Evolutionary conservation across 2,888 invertebrate genomes (phyloP), one percentile per base, ranked within the genome.

Genomic region (Gastracanthus pulcherrimus): DNA sequence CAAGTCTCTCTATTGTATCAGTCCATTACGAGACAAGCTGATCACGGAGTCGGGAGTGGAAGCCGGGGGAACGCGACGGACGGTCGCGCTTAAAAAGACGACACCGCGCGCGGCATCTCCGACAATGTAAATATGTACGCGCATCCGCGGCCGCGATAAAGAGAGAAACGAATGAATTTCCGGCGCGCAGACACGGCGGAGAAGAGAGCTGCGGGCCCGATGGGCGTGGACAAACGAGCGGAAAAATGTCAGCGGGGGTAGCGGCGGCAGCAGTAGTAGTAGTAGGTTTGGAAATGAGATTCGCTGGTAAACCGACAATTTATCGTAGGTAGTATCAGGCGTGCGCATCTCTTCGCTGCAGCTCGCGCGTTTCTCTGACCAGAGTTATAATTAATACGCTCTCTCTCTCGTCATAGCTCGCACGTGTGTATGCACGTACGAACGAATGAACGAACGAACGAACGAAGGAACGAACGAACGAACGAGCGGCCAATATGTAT

Each of bases 231-330:
- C 87, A 88, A 88, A 88, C 88, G 88, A 86, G 87, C 85, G 87
- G 86, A 89, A 89, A 89, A 89, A 88, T 87, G 86, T 85, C 84
- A 86, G 86, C 60, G 36, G 69, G 69, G 45, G 45, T 16, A 45
- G 60, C 48, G 67, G 34, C 34, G 66, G 75, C 29, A 58, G 48
- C 51, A 66, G 77, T 31, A 60, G 55, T 16, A 41, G 58, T 48
- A 62, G 71, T 62, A 79, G 83, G 88, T 88, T 89, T 90, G 89
- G 89, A 90, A 91, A 91, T 91, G 90, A 91, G 90, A 91, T 91
- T 91, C 89, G 89, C 89, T 89, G 91, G 91, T 91, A 89, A 91
- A 91, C 91, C 91, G 91, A 91, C 91, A 91, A 91, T 91, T 91
- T 90, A 89, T 91, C 89, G 89, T 88, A 89, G 90, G 77, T 29